phyloP scores from a whole-genome alignment of 2,888 invertebrate genomes.

The Ypsolopha scabrella region DNA sequence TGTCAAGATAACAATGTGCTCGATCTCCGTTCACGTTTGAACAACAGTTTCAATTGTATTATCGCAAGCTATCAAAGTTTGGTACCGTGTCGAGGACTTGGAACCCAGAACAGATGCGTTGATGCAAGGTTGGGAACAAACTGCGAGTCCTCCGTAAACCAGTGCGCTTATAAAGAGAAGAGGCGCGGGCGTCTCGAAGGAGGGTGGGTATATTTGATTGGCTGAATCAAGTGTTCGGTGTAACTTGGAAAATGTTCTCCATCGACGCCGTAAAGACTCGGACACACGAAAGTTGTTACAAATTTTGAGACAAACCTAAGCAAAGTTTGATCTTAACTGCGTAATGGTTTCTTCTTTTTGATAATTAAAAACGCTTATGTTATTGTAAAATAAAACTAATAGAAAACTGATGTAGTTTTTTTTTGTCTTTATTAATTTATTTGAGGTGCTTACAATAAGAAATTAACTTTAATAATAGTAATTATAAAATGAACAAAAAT shows the following conservation, averaged over 20 bases:
- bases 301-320: too few species aligned
- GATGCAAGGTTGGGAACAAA: conserved; percentile 28
- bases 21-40: neutral
- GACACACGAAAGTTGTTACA: conserved; percentile 27
- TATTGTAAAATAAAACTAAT: too few species aligned
- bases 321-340: too few species aligned
- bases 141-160: conserved; percentile 38
- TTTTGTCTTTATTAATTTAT: too few species aligned
- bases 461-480: too few species aligned
- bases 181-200: conserved; percentile 57
- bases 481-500: too few species aligned
- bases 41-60: neutral
- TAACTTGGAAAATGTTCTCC: conserved; percentile 66
- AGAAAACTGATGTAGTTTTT: too few species aligned
- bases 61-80: neutral
- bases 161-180: conserved; percentile 59
- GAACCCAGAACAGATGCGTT: conserved; percentile 19
- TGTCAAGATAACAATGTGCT: neutral
- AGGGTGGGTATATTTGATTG: conserved; percentile 73
- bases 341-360: too few species aligned
- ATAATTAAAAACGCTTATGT: too few species aligned
- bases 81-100: neutral
- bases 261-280: conserved; percentile 50
- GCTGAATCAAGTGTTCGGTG: conserved; percentile 74
- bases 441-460: too few species aligned